Conservation (phyloP, 2,797 vertebrate genomes). For the Staurois parvus region DNA sequence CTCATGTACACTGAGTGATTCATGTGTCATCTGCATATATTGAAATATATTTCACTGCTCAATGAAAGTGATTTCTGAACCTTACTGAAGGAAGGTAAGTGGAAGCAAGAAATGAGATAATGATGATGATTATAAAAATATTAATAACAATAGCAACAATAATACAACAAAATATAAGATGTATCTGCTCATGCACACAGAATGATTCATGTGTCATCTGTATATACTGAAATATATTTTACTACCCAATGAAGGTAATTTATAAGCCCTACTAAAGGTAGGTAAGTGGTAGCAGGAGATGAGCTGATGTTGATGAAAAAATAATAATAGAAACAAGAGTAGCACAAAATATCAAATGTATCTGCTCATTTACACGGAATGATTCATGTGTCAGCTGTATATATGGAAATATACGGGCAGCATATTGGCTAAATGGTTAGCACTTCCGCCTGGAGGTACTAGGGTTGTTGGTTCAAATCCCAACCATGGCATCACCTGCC, state of each 20-base stretch:
- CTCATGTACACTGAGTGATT: not conserved
- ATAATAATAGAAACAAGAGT: too few relatives aligned
- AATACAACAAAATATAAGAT: too few relatives aligned
- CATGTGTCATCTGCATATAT: not conserved
- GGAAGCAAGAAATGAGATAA: not conserved
- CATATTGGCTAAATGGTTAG: too few relatives aligned
- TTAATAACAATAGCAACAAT: too few relatives aligned
- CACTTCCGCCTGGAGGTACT: too few relatives aligned
- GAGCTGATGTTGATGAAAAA: conserved; percentile 21
- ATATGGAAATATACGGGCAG: not conserved
- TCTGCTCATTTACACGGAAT: not conserved
- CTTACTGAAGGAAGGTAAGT: not conserved
- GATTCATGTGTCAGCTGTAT: not conserved
- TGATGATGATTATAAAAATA: conserved; percentile 16
- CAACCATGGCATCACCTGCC: too few relatives aligned
- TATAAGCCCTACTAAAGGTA: not conserved
- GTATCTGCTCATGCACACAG: not conserved
- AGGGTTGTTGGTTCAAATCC: too few relatives aligned
- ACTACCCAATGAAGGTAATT: not conserved
- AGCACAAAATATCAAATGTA: too few relatives aligned
- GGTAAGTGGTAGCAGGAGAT: not conserved
- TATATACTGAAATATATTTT: conserved; percentile 2
- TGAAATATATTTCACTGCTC: not conserved
- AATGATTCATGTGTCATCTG: not conserved
- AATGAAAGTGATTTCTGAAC: not conserved